Percentiles rank a stretch among this genome's conserved stretches.
Conservation (phyloP, 2,113 vertebrate genomes). For the Ceratotherium simum region DNA sequence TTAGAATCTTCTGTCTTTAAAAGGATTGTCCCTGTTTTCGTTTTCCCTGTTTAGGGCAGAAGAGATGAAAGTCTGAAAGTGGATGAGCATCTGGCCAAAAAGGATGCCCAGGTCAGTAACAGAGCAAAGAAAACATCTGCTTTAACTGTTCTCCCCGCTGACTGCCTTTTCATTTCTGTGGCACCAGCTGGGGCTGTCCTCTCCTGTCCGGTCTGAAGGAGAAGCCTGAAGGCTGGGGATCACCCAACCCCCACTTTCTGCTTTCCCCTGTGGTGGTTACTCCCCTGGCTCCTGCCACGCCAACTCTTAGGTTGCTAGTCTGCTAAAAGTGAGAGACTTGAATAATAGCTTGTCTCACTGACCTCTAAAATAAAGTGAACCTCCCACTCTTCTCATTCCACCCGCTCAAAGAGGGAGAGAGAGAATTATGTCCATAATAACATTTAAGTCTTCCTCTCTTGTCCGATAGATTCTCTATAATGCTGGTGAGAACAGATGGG, state of each 20-base stretch:
- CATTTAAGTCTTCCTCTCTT: neutral
- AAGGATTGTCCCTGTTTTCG: neutral
- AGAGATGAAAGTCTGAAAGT: slow-evolving; percentile 88
- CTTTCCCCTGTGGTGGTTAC: neutral
- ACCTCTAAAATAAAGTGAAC: neutral
- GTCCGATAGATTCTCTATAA: slow-evolving; percentile 88
- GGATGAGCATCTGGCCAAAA: slow-evolving; percentile 88
- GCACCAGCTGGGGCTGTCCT: neutral
- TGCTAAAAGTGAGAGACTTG: neutral
- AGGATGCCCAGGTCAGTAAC: slow-evolving; percentile 88
- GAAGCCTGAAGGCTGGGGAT: neutral
- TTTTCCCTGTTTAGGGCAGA: slow-evolving; percentile 84
- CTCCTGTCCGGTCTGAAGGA: neutral
- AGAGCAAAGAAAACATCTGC: neutral
- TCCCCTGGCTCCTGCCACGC: neutral
- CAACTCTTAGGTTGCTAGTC: neutral
- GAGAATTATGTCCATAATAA: neutral
- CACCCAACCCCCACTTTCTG: neutral
- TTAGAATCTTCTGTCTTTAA: neutral
- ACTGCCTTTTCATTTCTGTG: neutral
- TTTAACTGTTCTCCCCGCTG: neutral
- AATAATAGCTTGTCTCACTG: neutral
- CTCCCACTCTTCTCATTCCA: neutral
- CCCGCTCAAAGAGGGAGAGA: neutral
- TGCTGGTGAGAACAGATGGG: slow-evolving; percentile 93